Evolutionary conservation across 2,888 invertebrate species (phyloP), one percentile per base, ranked within the genome.

Genomic region (Scaptomyza cyrtandrae): DNA sequence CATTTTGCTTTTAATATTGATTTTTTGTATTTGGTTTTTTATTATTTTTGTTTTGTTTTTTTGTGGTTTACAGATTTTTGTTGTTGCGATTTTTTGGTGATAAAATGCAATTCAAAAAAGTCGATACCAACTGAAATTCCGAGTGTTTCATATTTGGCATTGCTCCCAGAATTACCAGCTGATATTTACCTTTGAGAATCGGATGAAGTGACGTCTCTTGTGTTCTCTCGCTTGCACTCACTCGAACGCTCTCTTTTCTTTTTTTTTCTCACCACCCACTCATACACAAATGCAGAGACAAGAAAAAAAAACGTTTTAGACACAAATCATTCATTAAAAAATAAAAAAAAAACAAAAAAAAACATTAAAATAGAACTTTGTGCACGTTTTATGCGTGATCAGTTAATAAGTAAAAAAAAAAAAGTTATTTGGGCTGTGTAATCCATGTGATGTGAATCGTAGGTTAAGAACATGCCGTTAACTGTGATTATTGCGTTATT

Each of bases 81-180:
- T 50, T 13, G 19, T 63, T 61, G 56, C 44, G 54, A 70, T 69
- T 75, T 65, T 75, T 82, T 82, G 87, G 80, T 90, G 89, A 88
- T 80, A 69, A 88, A 90, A 86, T 90, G 85, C 80, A 90, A 90
- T 91, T 90, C 90, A 72, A 86, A 92, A 92, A 92, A 91, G 90
- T 93, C 93, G 91, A 97, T 97, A 97, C 95, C 97, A 96, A 95
- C 95, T 94, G 95, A 95, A 95, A 97, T 95, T 94, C 97, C 96
- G 97, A 95, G 95, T 93, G 91, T 85, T 89, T 86, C 84, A 84
- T 91, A 92, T 91, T 78, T 67, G 80, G 71, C 92, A 92, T 93
- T 91, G 90, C 94, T 94, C 96, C 96, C 97, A 97, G 96, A 97
- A 98, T 98, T 98, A 98, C 98, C 97, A 97, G 97, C 97, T 98